Evolutionary conservation across 2,888 invertebrate species (phyloP), one percentile per base, ranked within the genome.

Genomic region (Amaurobius ferox): DNA sequence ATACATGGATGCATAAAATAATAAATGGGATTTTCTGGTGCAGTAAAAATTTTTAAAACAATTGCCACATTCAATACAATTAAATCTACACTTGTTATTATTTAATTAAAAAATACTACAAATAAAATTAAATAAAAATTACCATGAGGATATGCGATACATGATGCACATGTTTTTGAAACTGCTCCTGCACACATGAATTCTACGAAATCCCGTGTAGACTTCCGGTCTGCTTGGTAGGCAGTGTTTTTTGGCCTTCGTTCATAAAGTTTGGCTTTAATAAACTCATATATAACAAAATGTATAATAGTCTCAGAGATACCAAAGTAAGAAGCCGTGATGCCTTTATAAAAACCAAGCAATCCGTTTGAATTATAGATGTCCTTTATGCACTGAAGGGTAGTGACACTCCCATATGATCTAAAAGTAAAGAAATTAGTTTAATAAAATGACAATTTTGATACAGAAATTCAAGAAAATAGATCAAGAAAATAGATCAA

Each of bases 231-330:
- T 67, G 89, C 87, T 89, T 89, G 72, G 70, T 64, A 78, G 44
- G 44, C 6, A 23, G 66, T 70, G n/a, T 62, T 79, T 30, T 80
- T 61, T 89, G 93, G 93, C 29, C 90, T 88, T 83, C 90, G 88
- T 62, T 94, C 94, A 90, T 95, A 94, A 90, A 98, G 93, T 91
- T 96, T 94, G 30, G 96, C 95, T 92, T 99, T 99, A 88, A 99
- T 95, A 30, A 97, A 96, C 93, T 99, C 99, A 92, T 99, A 99
- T 90, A 99, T 95, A 89, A 99, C 99, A 93, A 99, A 99, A 93
- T 99, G 99, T 88, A 99, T 96, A 89, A 99, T 98, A 0, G 99
- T 99, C 93, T 99, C 99, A 71, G 97, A 97, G 91, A 99, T 98
- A 89, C 99, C 99, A 93, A 98, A 96, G 92, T 99, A 99, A 11